phyloP scores from a whole-genome alignment of 2,797 vertebrate species.

The Sebastes umbrosus region DNA sequence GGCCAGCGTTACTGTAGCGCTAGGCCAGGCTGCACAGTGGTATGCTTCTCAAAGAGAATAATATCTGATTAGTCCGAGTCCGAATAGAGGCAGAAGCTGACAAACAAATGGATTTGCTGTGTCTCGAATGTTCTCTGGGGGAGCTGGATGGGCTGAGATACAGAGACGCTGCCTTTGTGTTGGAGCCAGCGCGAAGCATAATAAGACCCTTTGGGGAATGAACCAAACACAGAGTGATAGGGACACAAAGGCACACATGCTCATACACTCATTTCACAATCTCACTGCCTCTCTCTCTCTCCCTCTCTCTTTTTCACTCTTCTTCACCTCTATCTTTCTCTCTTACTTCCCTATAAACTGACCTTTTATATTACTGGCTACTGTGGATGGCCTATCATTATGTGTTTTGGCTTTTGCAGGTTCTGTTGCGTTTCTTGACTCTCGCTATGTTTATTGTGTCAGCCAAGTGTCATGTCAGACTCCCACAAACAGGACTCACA shows the following conservation, averaged over 20 bases:
- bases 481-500: constrained; percentile 5
- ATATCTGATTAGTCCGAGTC: constrained; percentile 76
- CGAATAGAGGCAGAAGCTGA: constrained; percentile 67
- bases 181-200: constrained; percentile 66
- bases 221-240: constrained; percentile 69
- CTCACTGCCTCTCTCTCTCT: constrained; percentile 20
- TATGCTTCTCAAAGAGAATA: constrained; percentile 68
- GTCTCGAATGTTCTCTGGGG: constrained; percentile 74
- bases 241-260: constrained; percentile 74
- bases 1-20: constrained; percentile 33
- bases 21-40: constrained; percentile 44
- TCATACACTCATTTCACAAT: constrained; percentile 71
- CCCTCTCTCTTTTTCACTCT: constrained; percentile 4
- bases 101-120: constrained; percentile 82
- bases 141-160: constrained; percentile 64
- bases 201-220: constrained; percentile 83
- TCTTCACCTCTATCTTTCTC: background rate
- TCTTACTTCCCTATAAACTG: constrained; percentile 39
- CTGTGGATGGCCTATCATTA: constrained; percentile 30
- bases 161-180: constrained; percentile 74
- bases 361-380: constrained; percentile 50
- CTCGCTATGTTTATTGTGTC: constrained; percentile 39
- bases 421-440: constrained; percentile 29
- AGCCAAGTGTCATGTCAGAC: constrained; percentile 33
- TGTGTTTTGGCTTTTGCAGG: constrained; percentile 33